Evolutionary conservation across 1,140 invertebrate species (phyloP), one percentile per base, ranked within the genome.

Genomic region (Harlomillsia oculata): DNA sequence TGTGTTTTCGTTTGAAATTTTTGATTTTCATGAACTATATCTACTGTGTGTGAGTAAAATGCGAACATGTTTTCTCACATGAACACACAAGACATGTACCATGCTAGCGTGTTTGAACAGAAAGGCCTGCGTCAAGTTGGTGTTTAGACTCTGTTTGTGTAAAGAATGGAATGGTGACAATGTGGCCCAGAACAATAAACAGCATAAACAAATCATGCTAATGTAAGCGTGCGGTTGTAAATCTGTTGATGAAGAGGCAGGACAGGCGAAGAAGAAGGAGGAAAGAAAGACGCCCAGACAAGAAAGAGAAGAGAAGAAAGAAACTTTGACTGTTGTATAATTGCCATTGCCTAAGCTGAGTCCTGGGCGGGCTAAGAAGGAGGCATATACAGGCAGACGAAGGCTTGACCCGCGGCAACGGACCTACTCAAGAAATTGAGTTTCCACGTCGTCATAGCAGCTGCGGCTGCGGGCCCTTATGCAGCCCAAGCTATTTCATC

Each of bases 341-440:
- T 58, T 58, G 49, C 56, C 45, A 58, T 51, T 49, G 48, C 45
- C 48, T 37, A 58, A 49, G 48, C 48, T 57, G 55, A 51, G 46
- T 57, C 51, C 30, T 28, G 30, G 48, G 32, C 26, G 48, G 34
- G 28, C 45, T 32, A 20, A 36, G 36, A 51, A 51, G 46, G n/a
- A n/a, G n/a, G n/a, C n/a, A n/a, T n/a, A n/a, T n/a, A n/a, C n/a
- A n/a, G n/a, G n/a, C n/a, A n/a, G 30, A 34, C 30, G 30, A 34
- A 14, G 14, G 30, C 30, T 34, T 34, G n/a, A n/a, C 55, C 55
- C 2, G n/a, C 1, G 37, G 56, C 40, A 16, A 16, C 30, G 30
- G 56, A 58, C 49, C 56, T 58, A 58, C 56, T 58, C 56, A 58
- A 52, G 56, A 58, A 58, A 58, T 58, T 58, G 56, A 58, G 56